Evolutionary conservation across 2,888 invertebrate species (phyloP).

Genomic region (Oscheius myriophilus): DNA sequence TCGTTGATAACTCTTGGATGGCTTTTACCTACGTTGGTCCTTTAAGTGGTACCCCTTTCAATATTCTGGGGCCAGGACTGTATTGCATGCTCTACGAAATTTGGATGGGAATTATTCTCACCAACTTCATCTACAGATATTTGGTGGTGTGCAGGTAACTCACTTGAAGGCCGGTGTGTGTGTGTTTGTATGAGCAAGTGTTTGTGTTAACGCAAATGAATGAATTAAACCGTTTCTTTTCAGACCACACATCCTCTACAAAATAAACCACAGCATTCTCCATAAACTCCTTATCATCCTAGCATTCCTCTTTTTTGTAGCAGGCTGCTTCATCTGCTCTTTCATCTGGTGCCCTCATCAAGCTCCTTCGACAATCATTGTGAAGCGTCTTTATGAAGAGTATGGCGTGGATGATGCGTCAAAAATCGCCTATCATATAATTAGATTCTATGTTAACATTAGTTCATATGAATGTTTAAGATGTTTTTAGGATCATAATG

Average conservation of each 20-base stretch:
- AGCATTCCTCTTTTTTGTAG: not conserved
- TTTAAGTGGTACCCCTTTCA: not conserved
- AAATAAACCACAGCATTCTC: not conserved
- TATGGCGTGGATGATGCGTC: not conserved
- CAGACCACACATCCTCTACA: not conserved
- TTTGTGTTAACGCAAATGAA: no score
- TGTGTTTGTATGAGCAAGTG: no score
- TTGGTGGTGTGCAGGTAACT: constrained; percentile 5
- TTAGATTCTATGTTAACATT: constrained; percentile 1
- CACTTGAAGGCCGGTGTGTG: no score
- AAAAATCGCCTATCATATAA: constrained; percentile 5
- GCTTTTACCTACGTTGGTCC: constrained; percentile 14
- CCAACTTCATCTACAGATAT: constrained; percentile 13
- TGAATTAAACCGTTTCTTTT: not conserved
- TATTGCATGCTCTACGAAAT: constrained; percentile 13
- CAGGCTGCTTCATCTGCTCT: not conserved
- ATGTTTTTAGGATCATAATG: constrained; percentile 6
- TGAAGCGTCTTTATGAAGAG: not conserved
- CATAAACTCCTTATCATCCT: not conserved
- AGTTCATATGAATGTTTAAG: not conserved
- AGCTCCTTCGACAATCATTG: not conserved
- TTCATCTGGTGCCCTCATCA: constrained; percentile 5
- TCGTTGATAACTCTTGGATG: constrained; percentile 8
- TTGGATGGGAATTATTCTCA: constrained; percentile 4
- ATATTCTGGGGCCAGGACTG: constrained; percentile 1